Conservation (phyloP, 1,140 invertebrate genomes). For the Drosophila repletoides region DNA sequence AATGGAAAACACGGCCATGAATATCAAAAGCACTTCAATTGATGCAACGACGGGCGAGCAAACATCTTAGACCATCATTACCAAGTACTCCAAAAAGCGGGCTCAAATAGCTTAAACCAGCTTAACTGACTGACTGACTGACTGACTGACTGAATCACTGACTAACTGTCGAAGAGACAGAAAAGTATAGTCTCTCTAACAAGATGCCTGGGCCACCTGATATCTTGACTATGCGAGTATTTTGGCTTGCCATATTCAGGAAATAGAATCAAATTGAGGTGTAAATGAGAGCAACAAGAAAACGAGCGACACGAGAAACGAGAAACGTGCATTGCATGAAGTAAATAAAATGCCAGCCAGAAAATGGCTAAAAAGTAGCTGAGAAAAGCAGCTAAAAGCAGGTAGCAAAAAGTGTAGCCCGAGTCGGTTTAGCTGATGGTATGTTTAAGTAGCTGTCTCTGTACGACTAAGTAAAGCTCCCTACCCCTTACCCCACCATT, state of each 20-base stretch:
- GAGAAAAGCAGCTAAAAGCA: neutral
- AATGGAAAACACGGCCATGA: slow-evolving; percentile 23
- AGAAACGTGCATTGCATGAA: slow-evolving; percentile 62
- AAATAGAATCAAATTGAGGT: slow-evolving; percentile 80
- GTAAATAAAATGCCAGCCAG: slow-evolving; percentile 42
- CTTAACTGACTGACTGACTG: neutral
- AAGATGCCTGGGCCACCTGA: slow-evolving; percentile 14
- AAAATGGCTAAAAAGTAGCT: slow-evolving; percentile 25
- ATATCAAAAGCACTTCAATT: slow-evolving; percentile 37
- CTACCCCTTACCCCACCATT: neutral
- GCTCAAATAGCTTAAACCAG: slow-evolving; percentile 52
- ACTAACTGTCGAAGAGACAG: neutral
- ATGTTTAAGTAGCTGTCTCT: slow-evolving; percentile 73
- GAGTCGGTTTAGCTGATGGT: slow-evolving; percentile 56
- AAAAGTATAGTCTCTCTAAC: neutral
- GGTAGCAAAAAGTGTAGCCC: slow-evolving; percentile 21
- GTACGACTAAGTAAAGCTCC: slow-evolving; percentile 44
- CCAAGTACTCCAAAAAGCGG: slow-evolving; percentile 39
- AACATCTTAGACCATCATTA: slow-evolving; percentile 52
- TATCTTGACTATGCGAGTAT: slow-evolving; percentile 16
- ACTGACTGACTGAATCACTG: neutral
- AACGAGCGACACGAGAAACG: slow-evolving; percentile 14
- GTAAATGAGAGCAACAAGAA: slow-evolving; percentile 74
- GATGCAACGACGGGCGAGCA: slow-evolving; percentile 16
- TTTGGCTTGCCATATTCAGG: slow-evolving; percentile 40